Evolutionary conservation across 2,113 vertebrate species (phyloP), one percentile per base, ranked within the genome.

Genomic region (Melanotaenia duboulayi): DNA sequence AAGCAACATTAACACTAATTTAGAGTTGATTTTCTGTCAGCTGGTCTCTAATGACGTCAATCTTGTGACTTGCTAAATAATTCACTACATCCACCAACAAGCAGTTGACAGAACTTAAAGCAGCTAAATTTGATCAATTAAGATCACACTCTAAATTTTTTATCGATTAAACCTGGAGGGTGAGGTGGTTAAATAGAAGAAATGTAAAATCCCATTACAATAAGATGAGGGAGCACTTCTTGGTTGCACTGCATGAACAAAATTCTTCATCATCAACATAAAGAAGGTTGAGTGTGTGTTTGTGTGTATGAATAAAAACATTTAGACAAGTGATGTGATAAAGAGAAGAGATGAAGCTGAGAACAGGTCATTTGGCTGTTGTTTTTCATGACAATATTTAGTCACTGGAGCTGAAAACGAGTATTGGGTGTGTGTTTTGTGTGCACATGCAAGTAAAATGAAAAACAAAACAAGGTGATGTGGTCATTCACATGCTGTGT

Each of bases 401-500:
- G 71, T 70, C 35, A 63, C 37, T 56, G 32, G 55, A 77, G 52
- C 56, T 74, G 56, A 72, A 78, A 56, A 68, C 64, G 58, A 39
- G 42, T 32, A 16, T 19, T 63, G 58, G 52, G 44, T 22, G 44
- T 74, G 32, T 59, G 67, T 66, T 13, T 13, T 78, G 57, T 39
- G 64, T 54, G 37, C 25, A 68, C 76, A 78, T 80, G 80, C 70
- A 60, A 44, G 49, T n/a, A 76, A n/a, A 63, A 62, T 25, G 61
- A 74, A 28, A 51, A 74, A 73, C 44, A 57, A 50, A 77, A 78
- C 0, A 32, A 58, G 76, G 60, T 60, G 42, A 46, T 76, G 76
- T 75, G 78, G 37, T 83, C 91, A 92, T 91, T 91, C 88, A 76
- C 87, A 84, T 91, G 89, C 91, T 87, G 91, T 92, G 87, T 63